A percentile compares a stretch with the other conserved stretches of the same genome.
Conservation (phyloP, 1,140 invertebrate species). For the Lepidurus arcticus region DNA sequence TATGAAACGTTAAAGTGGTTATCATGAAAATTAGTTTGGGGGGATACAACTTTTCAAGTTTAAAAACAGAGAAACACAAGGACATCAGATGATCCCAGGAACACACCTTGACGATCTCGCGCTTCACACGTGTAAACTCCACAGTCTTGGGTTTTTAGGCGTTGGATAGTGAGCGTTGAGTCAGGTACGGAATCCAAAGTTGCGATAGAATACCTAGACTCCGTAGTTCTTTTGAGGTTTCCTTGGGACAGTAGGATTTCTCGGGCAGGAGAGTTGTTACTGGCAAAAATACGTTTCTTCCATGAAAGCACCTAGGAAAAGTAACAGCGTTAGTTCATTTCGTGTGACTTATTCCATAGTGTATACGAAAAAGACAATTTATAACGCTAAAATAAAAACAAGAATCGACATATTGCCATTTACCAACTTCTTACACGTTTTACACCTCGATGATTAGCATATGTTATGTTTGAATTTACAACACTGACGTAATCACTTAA, state of each 20-base stretch:
- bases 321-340: no score
- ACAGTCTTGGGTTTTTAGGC: conserved; percentile 27
- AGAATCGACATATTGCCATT: no score
- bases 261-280: neutral
- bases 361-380: no score
- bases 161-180: conserved; percentile 16
- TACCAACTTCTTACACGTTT: no score
- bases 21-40: neutral
- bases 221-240: neutral
- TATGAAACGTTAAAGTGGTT: neutral
- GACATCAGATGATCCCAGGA: conserved; percentile 25
- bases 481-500: no score
- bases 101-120: neutral
- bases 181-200: neutral
- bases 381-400: no score
- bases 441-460: no score
- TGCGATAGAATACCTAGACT: neutral
- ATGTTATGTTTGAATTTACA: no score
- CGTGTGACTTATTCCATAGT: no score
- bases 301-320: neutral
- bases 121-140: conserved; percentile 30
- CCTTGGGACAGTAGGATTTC: neutral
- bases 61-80: conserved; percentile 26
- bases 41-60: neutral
- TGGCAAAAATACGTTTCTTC: neutral